Percentiles rank a stretch among this genome's conserved stretches.
Evolutionary conservation across 2,797 vertebrate species (phyloP).

Genomic region (Hyperoplus lanceolatus): DNA sequence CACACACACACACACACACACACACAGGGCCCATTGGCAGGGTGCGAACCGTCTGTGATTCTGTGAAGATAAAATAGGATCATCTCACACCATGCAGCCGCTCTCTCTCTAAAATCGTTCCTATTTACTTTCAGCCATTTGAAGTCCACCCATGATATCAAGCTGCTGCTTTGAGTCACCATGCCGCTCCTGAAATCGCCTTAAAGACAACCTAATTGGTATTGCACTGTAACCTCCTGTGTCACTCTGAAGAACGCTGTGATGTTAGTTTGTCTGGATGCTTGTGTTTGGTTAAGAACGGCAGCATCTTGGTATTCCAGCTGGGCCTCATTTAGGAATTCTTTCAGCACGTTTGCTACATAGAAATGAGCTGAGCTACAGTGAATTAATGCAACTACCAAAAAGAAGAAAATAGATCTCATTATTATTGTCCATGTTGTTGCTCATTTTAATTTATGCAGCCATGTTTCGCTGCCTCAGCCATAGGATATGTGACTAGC

Average conservation of each 20-base stretch:
- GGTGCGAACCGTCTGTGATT: conserved; percentile 58
- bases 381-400: conserved; percentile 39
- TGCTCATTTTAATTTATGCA: conserved; percentile 34
- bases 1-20: conserved; percentile 19
- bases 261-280: conserved; percentile 39
- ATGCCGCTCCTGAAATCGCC: conserved; percentile 24
- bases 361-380: conserved; percentile 50
- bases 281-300: conserved; percentile 50
- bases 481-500: background rate
- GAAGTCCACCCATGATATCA: conserved; percentile 31
- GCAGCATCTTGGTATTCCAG: conserved; percentile 37
- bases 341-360: conserved; percentile 54
- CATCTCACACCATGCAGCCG: conserved; percentile 46
- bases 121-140: conserved; percentile 29
- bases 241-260: conserved; percentile 39
- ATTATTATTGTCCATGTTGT: conserved; percentile 34
- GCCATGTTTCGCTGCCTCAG: conserved; percentile 26
- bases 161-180: conserved; percentile 27
- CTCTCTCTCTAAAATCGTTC: conserved; percentile 34
- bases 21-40: conserved; percentile 18
- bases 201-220: conserved; percentile 52
- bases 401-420: conserved; percentile 21
- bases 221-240: conserved; percentile 50
- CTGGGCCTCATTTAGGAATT: conserved; percentile 60
- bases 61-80: conserved; percentile 47